phyloP scores from a whole-genome alignment of 2,113 vertebrate species.

The Hystrix brachyura region DNA sequence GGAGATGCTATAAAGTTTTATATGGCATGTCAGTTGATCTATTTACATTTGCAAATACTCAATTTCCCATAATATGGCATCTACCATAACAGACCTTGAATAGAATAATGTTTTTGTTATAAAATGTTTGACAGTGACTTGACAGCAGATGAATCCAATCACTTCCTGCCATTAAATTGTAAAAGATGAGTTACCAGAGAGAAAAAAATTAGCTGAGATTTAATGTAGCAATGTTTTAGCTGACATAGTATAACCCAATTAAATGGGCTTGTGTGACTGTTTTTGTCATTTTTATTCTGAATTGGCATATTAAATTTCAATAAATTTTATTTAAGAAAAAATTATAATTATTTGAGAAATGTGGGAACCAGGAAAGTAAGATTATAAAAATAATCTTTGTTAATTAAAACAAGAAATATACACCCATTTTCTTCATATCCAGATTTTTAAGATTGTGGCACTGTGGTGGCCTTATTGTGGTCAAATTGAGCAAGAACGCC shows the following conservation, averaged over 20 bases:
- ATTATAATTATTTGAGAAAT: conserved; percentile 55
- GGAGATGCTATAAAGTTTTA: not conserved
- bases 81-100: conserved; percentile 42
- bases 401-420: conserved; percentile 47
- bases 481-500: no score
- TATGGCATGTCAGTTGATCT: not conserved
- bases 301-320: conserved; percentile 34
- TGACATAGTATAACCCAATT: not conserved
- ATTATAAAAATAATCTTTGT: conserved; percentile 13
- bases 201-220: not conserved
- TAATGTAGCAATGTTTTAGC: not conserved
- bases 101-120: not conserved
- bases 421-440: not conserved
- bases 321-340: conserved; percentile 62
- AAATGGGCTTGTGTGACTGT: conserved; percentile 26
- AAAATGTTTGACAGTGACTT: conserved; percentile 53
- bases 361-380: not conserved
- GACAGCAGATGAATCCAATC: conserved; percentile 46
- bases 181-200: conserved; percentile 43
- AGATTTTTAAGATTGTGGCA: not conserved
- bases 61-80: not conserved
- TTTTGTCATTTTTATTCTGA: conserved; percentile 62
- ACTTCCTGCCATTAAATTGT: not conserved
- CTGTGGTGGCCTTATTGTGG: no score
- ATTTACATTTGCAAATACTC: conserved; percentile 24